Evolutionary conservation across 2,797 vertebrate species (phyloP), one percentile per base, ranked within the genome.

Genomic region (Limnodromus scolopaceus): DNA sequence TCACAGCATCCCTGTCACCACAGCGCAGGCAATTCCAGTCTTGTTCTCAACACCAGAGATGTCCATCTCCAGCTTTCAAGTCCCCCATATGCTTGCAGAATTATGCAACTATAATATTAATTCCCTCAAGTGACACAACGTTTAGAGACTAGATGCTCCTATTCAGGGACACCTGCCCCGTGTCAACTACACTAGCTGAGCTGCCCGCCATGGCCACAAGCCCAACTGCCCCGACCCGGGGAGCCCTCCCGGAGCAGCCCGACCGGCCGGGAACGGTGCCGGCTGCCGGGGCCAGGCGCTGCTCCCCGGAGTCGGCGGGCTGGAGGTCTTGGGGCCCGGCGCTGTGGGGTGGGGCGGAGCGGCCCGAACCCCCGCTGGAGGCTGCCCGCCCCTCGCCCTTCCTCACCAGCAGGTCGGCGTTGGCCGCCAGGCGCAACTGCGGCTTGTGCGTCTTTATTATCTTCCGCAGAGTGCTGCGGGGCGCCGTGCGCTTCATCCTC

Each of bases 401-500:
- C 66, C 98, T 98, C 96, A 98, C 98, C 98, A 98, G 92, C 14
- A 98, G 61, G 71, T 98, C 98, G 28, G 63, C 2, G 45, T 95
- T 72, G 2, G 66, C 53, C 41, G 96, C 80, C 55, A 98, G 60
- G 8, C 96, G 95, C 2, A 98, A 83, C 8, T 95, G 72, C 2
- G 98, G 97, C 46, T 98, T 98, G 49, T 88, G 86, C 20, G 46
- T 97, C 94, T 96, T 98, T 23, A 98, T 53, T 14, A 97, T 28
- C 13, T 84, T 84, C 86, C 78, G 96, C 34, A 98, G 8, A 25
- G 97, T 95, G 46, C 55, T 23, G 61, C 98, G 98, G 18, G 98
- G 93, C 10, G 92, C 97, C 68, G 79, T 89, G 27, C 97, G 88
- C 81, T 53, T 95, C 88, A 98, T 92, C 36, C 4, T 61, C 18